Base-by-base conservation (phyloP, 2,888 invertebrate species). In the Callinectes sapidus region DNA sequence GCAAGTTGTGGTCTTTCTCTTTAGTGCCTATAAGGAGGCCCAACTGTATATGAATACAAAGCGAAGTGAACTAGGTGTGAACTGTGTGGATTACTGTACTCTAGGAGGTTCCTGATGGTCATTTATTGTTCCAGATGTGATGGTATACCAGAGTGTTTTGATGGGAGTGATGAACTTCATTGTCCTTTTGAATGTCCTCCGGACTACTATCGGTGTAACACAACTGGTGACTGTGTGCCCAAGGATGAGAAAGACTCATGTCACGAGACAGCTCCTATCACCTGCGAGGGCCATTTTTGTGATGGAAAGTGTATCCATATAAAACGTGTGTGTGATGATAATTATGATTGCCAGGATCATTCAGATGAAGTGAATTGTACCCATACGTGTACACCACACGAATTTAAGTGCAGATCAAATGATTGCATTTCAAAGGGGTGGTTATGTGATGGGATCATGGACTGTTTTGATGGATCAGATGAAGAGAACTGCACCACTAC, bases 391-490 rank as follows among this genome's bases (percentile, higher is more conserved):
- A 16, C 71, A 71, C 1, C n/a, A n/a, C 6, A n/a, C 8, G 6
- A 71, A 1, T 6, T n/a, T 6, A 18, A 8, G n/a, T 71, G 71
- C 71, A 6, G 2, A 23, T n/a, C 23, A n/a, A n/a, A n/a, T 71
- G 2, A 8, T 18, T 71, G 71, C 61, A 61, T 61, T 18, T 2
- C 16, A 18, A 61, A 61, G 10, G 1, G 2, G 10, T 61, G 61
- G 61, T 61, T 18, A 1, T 89, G 89, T 66, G 89, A 89, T 42
- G 71, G 39, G 3, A 10, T 71, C 28, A 8, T 0, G 13, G 89
- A 89, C 61, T 89, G 89, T 32, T 28, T n/a, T 32, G 89, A 89
- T 39, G 89, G 14, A 18, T 89, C 89, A 5, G 89, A 89, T 61
- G 89, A 89, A 16, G 32, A 28, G 14, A 88, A 88, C 88, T 88